These are phyloP conservation scores for Paedocypris micromegethes DNA, from an alignment of 2,797 vertebrate genomes.

Conservation along the genomic window DNA sequence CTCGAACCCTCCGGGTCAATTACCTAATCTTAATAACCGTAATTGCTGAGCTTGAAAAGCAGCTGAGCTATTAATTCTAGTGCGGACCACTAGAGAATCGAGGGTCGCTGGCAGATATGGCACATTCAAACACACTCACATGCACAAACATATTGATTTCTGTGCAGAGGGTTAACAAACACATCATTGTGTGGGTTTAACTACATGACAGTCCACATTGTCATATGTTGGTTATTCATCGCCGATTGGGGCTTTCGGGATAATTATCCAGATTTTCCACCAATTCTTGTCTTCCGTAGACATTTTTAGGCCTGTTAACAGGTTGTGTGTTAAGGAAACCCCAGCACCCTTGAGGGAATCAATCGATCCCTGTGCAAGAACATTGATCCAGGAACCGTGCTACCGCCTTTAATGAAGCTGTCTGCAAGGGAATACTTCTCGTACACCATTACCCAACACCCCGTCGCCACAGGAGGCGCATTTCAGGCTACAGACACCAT, in stretches of 20 bases:
- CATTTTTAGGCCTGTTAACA: constrained; percentile 30
- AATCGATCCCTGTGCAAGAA: constrained; percentile 41
- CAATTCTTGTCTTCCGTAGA: neutral
- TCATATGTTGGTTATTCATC: constrained; percentile 24
- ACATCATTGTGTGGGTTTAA: constrained; percentile 9
- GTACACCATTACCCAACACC: constrained; percentile 48
- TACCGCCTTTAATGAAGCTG: constrained; percentile 52
- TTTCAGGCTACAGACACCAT: constrained; percentile 37
- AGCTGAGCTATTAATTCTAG: constrained; percentile 55
- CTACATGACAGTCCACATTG: constrained; percentile 15
- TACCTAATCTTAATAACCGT: constrained; percentile 54
- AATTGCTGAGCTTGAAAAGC: constrained; percentile 51
- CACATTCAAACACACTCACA: constrained; percentile 32
- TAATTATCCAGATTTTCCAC: constrained; percentile 37
- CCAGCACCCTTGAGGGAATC: constrained; percentile 34
- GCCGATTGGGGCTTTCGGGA: constrained; percentile 28
- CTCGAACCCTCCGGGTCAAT: constrained; percentile 49
- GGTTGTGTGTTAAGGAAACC: constrained; percentile 37
- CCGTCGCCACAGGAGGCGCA: constrained; percentile 38
- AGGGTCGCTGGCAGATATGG: constrained; percentile 40
- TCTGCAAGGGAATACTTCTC: constrained; percentile 48
- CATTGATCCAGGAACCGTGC: constrained; percentile 50
- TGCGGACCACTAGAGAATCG: constrained; percentile 46
- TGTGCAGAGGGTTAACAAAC: constrained; percentile 40
- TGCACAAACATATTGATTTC: constrained; percentile 34